phyloP scores from a whole-genome alignment of 2,888 invertebrate genomes.

The Chorisops tibialis region DNA sequence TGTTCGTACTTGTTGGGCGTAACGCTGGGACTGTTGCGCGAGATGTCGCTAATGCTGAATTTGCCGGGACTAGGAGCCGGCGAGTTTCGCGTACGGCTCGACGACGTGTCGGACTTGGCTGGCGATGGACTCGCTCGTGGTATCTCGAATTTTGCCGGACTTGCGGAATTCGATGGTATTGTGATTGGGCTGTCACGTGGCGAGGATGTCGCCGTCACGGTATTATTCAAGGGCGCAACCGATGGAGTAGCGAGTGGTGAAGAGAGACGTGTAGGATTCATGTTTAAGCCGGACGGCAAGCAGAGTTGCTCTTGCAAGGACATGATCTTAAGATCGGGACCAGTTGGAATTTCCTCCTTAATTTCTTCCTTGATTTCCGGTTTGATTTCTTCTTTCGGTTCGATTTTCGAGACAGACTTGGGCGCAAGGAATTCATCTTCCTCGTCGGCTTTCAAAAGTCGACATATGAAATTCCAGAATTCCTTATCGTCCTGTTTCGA shows the following conservation, averaged over 20 bases:
- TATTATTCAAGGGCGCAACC: constrained; percentile 41
- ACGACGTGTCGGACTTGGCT: constrained; percentile 59
- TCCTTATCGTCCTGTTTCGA: constrained; percentile 73
- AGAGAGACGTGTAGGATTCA: constrained; percentile 51
- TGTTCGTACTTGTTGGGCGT: constrained; percentile 48
- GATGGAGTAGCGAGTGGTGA: constrained; percentile 41
- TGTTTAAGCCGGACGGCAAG: constrained; percentile 51
- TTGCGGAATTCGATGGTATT: constrained; percentile 50
- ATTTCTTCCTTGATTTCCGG: constrained; percentile 32
- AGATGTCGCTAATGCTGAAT: constrained; percentile 49
- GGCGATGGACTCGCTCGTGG: constrained; percentile 60
- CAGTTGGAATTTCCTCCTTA: constrained; percentile 34
- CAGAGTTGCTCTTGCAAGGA: constrained; percentile 50
- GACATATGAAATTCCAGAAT: constrained; percentile 75
- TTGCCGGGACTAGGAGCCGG: constrained; percentile 54
- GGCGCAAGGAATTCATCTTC: constrained; percentile 64
- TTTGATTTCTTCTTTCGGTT: constrained; percentile 42
- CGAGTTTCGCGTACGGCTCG: constrained; percentile 57
- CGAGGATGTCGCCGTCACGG: constrained; percentile 40
- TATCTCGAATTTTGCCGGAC: constrained; percentile 56
- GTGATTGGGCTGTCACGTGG: constrained; percentile 52
- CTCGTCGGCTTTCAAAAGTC: constrained; percentile 70
- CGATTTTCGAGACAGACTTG: constrained; percentile 48
- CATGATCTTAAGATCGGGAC: constrained; percentile 46
- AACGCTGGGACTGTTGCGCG: constrained; percentile 49